Evolutionary conservation across 2,888 invertebrate species (phyloP).

Genomic region (Tridacna crocea): DNA sequence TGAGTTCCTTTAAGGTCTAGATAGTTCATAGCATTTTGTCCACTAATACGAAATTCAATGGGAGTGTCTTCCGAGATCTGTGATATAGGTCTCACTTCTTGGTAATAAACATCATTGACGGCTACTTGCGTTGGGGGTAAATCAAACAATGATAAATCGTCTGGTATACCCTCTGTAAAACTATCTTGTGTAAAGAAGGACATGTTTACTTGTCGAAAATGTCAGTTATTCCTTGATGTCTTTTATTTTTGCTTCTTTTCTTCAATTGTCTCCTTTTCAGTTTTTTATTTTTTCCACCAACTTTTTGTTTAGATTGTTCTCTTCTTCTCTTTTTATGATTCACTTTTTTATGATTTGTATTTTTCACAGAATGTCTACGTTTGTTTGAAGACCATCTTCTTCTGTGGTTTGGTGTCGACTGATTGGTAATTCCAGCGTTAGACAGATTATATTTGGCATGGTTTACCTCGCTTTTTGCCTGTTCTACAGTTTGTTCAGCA

Average conservation of each 20-base stretch:
- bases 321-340: too few relatives aligned
- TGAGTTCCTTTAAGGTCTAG: slow-evolving; percentile 34
- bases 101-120: slow-evolving; percentile 46
- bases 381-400: too few relatives aligned
- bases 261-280: too few relatives aligned
- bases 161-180: slow-evolving; percentile 50
- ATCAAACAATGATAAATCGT: slow-evolving; percentile 50
- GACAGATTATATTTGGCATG: slow-evolving; percentile 37
- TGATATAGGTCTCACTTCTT: slow-evolving; percentile 52
- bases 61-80: slow-evolving; percentile 48
- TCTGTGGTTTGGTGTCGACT: slow-evolving; percentile 6
- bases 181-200: slow-evolving; percentile 38
- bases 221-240: too few relatives aligned
- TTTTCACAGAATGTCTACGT: too few relatives aligned
- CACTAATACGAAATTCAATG: too few relatives aligned
- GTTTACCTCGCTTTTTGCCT: slow-evolving; percentile 47
- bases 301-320: too few relatives aligned
- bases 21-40: slow-evolving; percentile 52
- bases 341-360: too few relatives aligned
- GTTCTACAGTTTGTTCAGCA: slow-evolving; percentile 44
- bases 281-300: too few relatives aligned
- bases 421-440: slow-evolving; percentile 16
- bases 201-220: slow-evolving; percentile 39
- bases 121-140: too few relatives aligned
- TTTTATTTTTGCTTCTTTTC: too few relatives aligned